These are phyloP conservation scores for Podocnemis expansa DNA, from an alignment of 2,113 vertebrate genomes.

Conservation along the genomic window DNA sequence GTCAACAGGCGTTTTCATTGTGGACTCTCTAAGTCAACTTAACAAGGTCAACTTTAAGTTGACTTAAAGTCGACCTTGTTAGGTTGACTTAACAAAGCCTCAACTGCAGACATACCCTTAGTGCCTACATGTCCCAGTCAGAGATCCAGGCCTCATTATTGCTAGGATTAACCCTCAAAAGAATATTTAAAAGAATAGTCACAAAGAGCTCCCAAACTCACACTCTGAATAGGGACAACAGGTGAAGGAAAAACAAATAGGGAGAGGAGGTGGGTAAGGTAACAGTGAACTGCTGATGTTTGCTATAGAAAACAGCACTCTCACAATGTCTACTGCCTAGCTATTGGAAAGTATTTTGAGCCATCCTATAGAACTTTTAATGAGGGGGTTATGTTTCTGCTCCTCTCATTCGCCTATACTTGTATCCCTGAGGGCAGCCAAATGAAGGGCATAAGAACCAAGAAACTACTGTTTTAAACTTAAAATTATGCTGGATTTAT, in stretches of 20 bases:
- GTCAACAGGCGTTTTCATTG: no score
- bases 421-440: not conserved
- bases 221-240: not conserved
- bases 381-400: not conserved
- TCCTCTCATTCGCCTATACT: not conserved
- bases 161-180: fast-evolving
- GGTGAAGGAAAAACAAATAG: not conserved
- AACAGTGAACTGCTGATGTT: not conserved
- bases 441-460: not conserved
- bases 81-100: no score
- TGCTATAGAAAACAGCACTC: not conserved
- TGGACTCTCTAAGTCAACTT: no score
- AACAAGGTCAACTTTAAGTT: no score
- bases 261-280: not conserved
- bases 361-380: not conserved
- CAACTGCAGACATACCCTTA: no score
- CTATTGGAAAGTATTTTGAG: not conserved
- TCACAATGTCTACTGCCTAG: not conserved
- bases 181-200: not conserved
- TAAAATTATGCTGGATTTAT: not conserved
- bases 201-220: not conserved
- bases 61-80: no score
- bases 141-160: not conserved
- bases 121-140: not conserved
- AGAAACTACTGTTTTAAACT: not conserved